Evolutionary conservation across 2,888 invertebrate species (phyloP), one percentile per base, ranked within the genome.

Genomic region (Cylloceria caligata): DNA sequence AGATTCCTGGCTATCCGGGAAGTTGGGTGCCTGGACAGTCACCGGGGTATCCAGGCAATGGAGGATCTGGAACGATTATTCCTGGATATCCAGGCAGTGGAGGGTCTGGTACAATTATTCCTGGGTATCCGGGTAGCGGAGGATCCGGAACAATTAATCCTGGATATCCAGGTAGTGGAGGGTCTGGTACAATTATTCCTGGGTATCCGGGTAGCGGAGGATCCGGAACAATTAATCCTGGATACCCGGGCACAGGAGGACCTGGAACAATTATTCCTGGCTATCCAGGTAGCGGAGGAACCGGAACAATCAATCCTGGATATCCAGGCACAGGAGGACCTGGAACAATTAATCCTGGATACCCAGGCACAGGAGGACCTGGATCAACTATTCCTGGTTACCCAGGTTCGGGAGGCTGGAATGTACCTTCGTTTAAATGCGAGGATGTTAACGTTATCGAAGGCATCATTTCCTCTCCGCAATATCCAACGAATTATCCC

Each of bases 401-500:
- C 52, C 71, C 72, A 24, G 74, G 64, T 0, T 45, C 49, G 13
- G 80, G 78, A 19, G 62, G 62, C 42, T 74, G 69, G 72, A 77
- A 77, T 19, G 36, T 60, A 62, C 84, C 82, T 24, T 55, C 68
- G 19, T 79, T 49, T 7, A 88, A 89, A 68, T 93, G 93, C 86
- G 84, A 90, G 34, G 88, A 91, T 36, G 83, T 93, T 24, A 85
- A 87, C 76, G 88, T 87, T 13, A 55, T 83, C 11, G 88, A 89
- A 79, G 94, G 94, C n/a, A 90, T 89, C 57, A 88, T 94, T 42
- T 90, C 90, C 47, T 93, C 93, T 72, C 93, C 93, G 1, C 91
- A 91, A 47, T 94, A 93, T 90, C 94, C 94, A 2, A 89, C 88
- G 73, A 89, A 87, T 80, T 94, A 94, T 88, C 92, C 93, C 0